Evolutionary conservation across 2,113 vertebrate species (phyloP).

Genomic region (Chascanopsetta lugubris): DNA sequence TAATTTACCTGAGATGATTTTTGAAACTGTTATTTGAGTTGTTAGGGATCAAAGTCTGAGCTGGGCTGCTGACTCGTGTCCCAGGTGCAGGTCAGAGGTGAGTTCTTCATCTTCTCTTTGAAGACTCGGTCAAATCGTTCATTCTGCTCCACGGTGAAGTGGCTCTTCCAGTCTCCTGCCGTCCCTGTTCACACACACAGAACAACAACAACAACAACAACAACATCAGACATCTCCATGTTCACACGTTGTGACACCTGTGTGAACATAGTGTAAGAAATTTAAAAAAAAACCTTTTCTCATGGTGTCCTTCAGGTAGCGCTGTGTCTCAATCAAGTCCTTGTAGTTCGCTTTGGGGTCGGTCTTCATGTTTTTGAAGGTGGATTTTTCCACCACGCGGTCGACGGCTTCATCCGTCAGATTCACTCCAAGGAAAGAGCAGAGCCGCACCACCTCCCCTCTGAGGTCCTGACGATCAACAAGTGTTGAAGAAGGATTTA

Average conservation of each 20-base stretch:
- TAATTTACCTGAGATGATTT: too few species aligned
- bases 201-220: not conserved
- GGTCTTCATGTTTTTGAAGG: conserved; percentile 7
- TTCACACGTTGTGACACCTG: too few species aligned
- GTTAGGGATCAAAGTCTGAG: conserved; percentile 12
- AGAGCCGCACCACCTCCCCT: conserved; percentile 1
- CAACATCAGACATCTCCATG: not conserved
- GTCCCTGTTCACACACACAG: conserved; percentile 4
- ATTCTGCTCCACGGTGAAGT: conserved; percentile 7
- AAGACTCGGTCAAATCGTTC: not conserved
- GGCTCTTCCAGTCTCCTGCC: conserved; percentile 34
- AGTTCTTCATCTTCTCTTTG: not conserved
- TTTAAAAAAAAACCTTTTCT: not conserved
- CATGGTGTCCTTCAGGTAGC: not conserved
- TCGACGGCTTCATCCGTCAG: not conserved
- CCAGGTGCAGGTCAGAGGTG: not conserved
- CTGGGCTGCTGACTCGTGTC: conserved; percentile 1
- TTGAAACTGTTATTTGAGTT: too few species aligned
- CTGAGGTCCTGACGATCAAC: not conserved
- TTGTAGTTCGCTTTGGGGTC: not conserved
- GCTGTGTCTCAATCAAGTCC: not conserved
- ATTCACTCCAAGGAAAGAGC: not conserved
- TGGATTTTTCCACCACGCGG: not conserved
- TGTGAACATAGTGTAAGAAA: not conserved
- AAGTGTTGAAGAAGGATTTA: not conserved